Evolutionary conservation across 2,797 vertebrate species (phyloP).

Genomic region (Acipenser transmontanus): DNA sequence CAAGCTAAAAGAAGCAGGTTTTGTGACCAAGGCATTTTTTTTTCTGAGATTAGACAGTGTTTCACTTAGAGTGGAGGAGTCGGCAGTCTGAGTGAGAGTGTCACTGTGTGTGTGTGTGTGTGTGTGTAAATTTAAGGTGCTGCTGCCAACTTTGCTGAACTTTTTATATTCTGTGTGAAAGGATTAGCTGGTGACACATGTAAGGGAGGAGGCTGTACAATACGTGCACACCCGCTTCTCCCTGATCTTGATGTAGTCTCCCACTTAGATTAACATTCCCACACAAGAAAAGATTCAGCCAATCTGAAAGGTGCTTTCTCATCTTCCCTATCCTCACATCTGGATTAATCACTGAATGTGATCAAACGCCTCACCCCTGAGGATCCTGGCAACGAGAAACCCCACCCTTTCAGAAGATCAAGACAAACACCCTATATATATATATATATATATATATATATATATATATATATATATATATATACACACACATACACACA

Average conservation of each 20-base stretch:
- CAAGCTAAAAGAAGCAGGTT: not conserved
- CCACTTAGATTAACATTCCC: not conserved
- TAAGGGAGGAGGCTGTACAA: not conserved
- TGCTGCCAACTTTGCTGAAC: not conserved
- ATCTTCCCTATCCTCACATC: too few species aligned
- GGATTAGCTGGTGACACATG: not conserved
- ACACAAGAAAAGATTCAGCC: not conserved
- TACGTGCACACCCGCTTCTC: not conserved
- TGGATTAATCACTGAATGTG: too few species aligned
- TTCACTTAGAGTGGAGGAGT: not conserved
- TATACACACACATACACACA: too few species aligned
- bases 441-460: too few species aligned
- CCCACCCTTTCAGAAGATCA: too few species aligned
- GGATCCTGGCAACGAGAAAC: too few species aligned
- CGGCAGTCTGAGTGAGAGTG: not conserved
- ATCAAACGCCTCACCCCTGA: too few species aligned
- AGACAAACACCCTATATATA: too few species aligned
- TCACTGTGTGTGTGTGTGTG: not conserved
- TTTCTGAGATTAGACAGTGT: not conserved
- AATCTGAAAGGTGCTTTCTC: not conserved
- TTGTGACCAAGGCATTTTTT: not conserved
- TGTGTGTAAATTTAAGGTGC: not conserved
- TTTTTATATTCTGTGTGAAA: conserved; percentile 1
- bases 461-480: too few species aligned
- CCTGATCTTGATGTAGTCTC: too few species aligned